These are phyloP conservation scores for Hafferia zeledoni DNA, from an alignment of 2,797 vertebrate genomes.

Conservation along the genomic window DNA sequence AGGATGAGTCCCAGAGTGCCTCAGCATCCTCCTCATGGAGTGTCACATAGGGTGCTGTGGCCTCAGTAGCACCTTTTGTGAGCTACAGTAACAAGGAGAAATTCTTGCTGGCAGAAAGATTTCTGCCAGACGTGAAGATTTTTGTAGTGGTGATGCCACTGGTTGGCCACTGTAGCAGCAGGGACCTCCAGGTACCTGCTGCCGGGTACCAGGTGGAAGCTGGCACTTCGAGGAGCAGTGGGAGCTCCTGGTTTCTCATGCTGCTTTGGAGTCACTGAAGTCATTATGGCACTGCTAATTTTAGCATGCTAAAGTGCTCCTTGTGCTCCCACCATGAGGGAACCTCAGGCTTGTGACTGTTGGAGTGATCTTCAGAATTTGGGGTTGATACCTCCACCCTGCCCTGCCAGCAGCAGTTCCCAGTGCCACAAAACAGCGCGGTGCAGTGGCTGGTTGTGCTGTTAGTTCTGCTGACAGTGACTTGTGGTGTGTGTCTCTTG, in stretches of 20 bases:
- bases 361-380: neutral
- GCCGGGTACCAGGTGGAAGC: neutral
- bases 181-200: neutral
- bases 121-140: neutral
- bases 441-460: neutral
- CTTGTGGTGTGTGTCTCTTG: accelerated
- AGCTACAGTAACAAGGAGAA: neutral
- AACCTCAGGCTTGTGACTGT: accelerated
- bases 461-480: neutral
- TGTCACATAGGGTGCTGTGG: accelerated
- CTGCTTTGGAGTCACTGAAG: neutral
- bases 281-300: neutral
- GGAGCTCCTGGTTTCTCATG: neutral
- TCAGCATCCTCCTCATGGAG: neutral
- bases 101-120: neutral
- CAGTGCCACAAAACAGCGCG: neutral
- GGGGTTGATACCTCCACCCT: neutral
- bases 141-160: neutral
- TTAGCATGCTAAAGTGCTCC: neutral
- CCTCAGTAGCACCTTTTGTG: neutral
- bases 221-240: neutral
- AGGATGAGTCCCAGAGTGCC: neutral
- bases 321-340: neutral
- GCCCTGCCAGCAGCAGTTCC: neutral
- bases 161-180: neutral